Evolutionary conservation across 1,140 invertebrate genomes (phyloP).

Genomic region (Tetramorium simillimum): DNA sequence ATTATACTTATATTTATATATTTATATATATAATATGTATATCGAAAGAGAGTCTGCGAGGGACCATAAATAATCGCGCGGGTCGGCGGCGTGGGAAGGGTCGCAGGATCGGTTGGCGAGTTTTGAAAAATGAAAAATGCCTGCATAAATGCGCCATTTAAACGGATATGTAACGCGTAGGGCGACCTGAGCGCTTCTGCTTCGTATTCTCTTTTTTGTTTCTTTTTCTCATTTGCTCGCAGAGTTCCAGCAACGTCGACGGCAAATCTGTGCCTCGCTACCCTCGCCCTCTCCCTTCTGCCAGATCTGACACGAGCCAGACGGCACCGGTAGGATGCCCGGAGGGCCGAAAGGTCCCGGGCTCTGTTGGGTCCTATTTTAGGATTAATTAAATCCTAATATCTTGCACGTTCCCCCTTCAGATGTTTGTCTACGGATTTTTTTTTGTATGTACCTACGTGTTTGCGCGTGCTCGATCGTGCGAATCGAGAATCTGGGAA

Average conservation of each 20-base stretch:
- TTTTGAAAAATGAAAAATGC: slow-evolving; percentile 63
- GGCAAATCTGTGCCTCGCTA: slow-evolving; percentile 10
- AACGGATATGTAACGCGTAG: slow-evolving; percentile 62
- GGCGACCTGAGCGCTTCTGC: slow-evolving; percentile 49
- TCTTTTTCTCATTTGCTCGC: not conserved
- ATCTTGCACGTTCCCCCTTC: not conserved
- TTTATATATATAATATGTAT: slow-evolving; percentile 35
- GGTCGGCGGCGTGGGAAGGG: slow-evolving; percentile 43
- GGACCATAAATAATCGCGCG: slow-evolving; percentile 57
- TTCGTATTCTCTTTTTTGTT: slow-evolving; percentile 10
- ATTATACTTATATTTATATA: slow-evolving; percentile 58
- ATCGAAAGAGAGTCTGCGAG: slow-evolving; percentile 59
- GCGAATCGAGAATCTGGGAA: not conserved
- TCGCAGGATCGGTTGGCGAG: slow-evolving; percentile 64
- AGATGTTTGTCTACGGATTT: not conserved
- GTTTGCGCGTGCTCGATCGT: not conserved
- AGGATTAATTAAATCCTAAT: not conserved
- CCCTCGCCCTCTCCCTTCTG: not conserved
- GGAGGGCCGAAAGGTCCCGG: not conserved
- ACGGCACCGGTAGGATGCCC: not conserved
- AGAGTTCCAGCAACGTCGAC: not conserved
- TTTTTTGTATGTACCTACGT: not conserved
- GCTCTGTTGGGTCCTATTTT: slow-evolving; percentile 23
- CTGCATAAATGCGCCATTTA: slow-evolving; percentile 67
- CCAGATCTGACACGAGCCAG: not conserved